Percentiles rank a stretch among this genome's conserved stretches.
Evolutionary conservation across 2,113 vertebrate species (phyloP).

Genomic region (Macaca fascicularis): DNA sequence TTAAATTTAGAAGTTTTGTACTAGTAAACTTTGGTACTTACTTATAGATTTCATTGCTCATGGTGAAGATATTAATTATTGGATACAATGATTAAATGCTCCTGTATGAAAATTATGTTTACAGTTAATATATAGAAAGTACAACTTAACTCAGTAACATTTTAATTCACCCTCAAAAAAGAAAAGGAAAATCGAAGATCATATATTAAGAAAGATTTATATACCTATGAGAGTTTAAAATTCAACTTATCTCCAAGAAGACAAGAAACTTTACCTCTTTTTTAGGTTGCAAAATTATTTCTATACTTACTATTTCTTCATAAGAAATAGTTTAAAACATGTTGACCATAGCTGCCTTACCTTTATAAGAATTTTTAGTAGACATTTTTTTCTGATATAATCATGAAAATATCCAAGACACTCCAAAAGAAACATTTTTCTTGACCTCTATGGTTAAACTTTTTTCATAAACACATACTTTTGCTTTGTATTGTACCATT

Average conservation of each 20-base stretch:
- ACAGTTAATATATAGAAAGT: slow-evolving; percentile 6
- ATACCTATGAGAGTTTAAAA: not conserved
- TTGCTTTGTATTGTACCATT: slow-evolving; percentile 23
- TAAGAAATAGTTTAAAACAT: slow-evolving; percentile 5
- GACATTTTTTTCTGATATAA: not conserved
- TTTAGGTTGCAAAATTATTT: not conserved
- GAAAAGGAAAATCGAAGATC: not conserved
- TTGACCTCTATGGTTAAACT: not conserved
- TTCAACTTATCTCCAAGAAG: slow-evolving; percentile 22
- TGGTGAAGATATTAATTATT: not conserved
- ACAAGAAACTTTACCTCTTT: not conserved
- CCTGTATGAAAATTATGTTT: not conserved
- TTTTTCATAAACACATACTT: not conserved
- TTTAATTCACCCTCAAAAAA: not conserved
- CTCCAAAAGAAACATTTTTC: not conserved
- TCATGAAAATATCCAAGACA: not conserved
- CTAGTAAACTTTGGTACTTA: not conserved
- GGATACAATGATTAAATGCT: not conserved
- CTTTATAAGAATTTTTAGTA: slow-evolving; percentile 2
- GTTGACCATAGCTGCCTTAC: not conserved
- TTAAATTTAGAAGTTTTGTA: not conserved
- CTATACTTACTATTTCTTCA: not conserved
- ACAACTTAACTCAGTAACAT: not conserved
- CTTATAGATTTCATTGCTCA: not conserved
- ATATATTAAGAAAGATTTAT: not conserved